Conservation (phyloP, 1,140 invertebrate genomes). For the Helicoverpa armigera region DNA sequence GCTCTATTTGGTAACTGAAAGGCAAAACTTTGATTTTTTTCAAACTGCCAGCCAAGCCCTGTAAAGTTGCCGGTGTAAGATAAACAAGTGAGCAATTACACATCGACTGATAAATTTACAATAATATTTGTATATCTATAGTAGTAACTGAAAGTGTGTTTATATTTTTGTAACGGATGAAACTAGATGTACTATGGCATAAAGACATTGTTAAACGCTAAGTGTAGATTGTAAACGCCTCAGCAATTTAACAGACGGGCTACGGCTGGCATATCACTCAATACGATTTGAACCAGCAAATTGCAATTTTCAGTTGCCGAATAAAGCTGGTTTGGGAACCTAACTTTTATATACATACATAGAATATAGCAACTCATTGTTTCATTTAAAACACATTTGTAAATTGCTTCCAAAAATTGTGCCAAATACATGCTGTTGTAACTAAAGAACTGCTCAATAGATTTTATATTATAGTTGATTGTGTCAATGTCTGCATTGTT, state of each 20-base stretch:
- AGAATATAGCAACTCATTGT: neutral
- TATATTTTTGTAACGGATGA: conserved; percentile 27
- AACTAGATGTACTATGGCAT: conserved; percentile 5
- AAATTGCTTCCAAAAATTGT: no score
- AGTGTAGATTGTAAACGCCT: neutral
- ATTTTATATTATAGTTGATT: no score
- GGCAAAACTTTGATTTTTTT: neutral
- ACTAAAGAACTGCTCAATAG: no score
- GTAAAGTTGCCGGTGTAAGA: neutral
- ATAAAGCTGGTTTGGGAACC: neutral
- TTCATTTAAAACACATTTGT: no score
- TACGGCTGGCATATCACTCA: neutral
- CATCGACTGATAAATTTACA: conserved; percentile 20
- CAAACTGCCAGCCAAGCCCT: conserved; percentile 1
- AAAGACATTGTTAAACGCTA: neutral
- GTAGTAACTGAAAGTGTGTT: neutral
- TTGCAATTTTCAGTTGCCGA: neutral
- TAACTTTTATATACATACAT: neutral
- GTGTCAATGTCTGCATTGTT: no score
- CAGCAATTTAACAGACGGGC: neutral
- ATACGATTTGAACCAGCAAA: neutral
- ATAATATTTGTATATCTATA: conserved; percentile 13
- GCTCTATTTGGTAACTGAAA: neutral
- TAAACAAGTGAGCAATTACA: neutral
- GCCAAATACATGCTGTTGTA: no score